Base-by-base conservation (phyloP, 2,888 invertebrate species). In the Amphipoea lucens region DNA sequence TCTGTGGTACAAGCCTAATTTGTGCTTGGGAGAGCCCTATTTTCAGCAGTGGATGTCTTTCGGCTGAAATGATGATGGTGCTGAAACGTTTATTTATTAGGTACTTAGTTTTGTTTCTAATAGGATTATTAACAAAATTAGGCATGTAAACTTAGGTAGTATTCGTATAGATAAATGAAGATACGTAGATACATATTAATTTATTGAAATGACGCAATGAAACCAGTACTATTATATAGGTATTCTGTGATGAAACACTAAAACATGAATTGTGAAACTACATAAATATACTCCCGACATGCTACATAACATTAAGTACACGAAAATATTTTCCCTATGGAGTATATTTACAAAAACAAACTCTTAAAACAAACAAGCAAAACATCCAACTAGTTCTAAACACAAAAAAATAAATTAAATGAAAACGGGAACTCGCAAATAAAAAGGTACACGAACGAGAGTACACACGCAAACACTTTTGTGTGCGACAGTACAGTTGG, bases 401-500 rank as follows among this genome's bases (percentile, higher is more conserved):
- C 17, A 74, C 14, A 62, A 29, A 57, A n/a, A 76, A 76, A 51
- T 45, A 71, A 71, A 81, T 63, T 45, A 62, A 51, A 67, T 40
- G 17, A 40, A 66, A 62, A 57, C 20, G 42, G 40, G 45, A 60
- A 71, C 12, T 17, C 40, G 5, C 20, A 42, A 62, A 71, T 42
- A 71, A 62, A 71, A 62, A 62, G 62, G n/a, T 45, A 69, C 63
- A 75, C 69, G 66, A n/a, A 57, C 12, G 20, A 57, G 57, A 36
- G 45, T 77, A 48, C 17, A 68, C 29, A 69, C 11, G n/a, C 36
- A 83, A 86, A 66, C 48, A 60, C 75, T 48, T 74, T 68, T 82
- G 77, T 54, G 62, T 1, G 11, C 75, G 74, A n/a, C 78, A 57
- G 83, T 89, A 88, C 83, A 81, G 68, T 77, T 85, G 74, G 69